Evolutionary conservation across 2,888 invertebrate species (phyloP).

Genomic region (Coremacera marginata): DNA sequence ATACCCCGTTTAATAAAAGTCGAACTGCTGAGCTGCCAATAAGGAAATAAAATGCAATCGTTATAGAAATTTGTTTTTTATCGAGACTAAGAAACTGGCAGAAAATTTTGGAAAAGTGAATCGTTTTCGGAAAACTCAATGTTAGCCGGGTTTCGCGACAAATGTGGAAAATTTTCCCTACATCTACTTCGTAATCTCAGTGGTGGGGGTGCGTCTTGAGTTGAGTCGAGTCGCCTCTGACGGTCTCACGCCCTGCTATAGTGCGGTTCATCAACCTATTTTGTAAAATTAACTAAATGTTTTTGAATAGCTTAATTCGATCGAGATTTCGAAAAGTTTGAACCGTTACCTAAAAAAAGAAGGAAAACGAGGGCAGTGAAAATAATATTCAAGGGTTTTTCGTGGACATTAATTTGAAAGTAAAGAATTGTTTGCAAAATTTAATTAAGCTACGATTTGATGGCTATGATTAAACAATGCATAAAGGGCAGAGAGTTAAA

Average conservation of each 20-base stretch:
- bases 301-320: background rate
- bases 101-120: background rate
- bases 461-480: background rate
- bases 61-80: background rate
- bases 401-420: too few species aligned
- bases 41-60: too few species aligned
- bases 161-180: background rate
- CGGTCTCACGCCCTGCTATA: background rate
- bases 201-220: conserved; percentile 14
- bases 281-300: background rate
- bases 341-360: background rate
- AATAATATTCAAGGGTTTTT: too few species aligned
- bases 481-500: background rate
- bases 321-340: background rate
- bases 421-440: background rate
- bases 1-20: too few species aligned
- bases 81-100: background rate
- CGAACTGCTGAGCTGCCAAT: too few species aligned
- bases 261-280: conserved; percentile 3
- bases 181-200: background rate
- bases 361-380: too few species aligned
- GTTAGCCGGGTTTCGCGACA: background rate
- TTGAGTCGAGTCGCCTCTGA: background rate
- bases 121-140: background rate
- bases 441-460: background rate